These are phyloP conservation scores for Oncorhynchus keta DNA, from an alignment of 2,113 vertebrate species.

Conservation along the genomic window DNA sequence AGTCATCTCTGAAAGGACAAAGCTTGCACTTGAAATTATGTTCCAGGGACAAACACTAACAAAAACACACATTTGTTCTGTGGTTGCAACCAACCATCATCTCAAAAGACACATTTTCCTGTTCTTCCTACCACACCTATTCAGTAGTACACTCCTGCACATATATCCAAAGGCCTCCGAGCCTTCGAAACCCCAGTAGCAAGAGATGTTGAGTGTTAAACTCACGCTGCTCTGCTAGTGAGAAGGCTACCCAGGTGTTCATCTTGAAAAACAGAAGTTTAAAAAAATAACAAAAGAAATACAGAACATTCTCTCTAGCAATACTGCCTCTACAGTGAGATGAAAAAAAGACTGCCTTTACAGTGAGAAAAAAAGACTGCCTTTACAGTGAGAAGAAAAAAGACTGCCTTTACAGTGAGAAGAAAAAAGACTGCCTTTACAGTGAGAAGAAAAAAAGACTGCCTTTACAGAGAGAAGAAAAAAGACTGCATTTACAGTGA, in stretches of 20 bases:
- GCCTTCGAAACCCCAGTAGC: conserved; percentile 35
- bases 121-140: conserved; percentile 8
- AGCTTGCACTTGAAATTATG: conserved; percentile 23
- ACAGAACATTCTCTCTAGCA: conserved; percentile 38
- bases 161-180: conserved; percentile 41
- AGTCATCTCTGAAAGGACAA: conserved; percentile 2
- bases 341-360: too few relatives aligned
- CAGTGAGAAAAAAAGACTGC: conserved; percentile 30
- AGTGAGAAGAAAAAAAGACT: conserved; percentile 10
- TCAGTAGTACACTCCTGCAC: background rate
- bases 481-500: too few relatives aligned
- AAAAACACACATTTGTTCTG: conserved; percentile 39
- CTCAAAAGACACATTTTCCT: background rate
- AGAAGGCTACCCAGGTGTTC: conserved; percentile 70
- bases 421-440: conserved; percentile 14
- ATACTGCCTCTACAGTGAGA: conserved; percentile 9
- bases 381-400: background rate
- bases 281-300: conserved; percentile 35
- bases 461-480: background rate
- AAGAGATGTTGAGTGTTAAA: conserved; percentile 44
- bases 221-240: conserved; percentile 67
- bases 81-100: conserved; percentile 16
- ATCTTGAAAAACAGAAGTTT: conserved; percentile 47
- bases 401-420: too few relatives aligned
- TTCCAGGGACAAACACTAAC: conserved; percentile 44